Evolutionary conservation across 2,888 invertebrate species (phyloP), one percentile per base, ranked within the genome.

Genomic region (Leptopterna dolabrata): DNA sequence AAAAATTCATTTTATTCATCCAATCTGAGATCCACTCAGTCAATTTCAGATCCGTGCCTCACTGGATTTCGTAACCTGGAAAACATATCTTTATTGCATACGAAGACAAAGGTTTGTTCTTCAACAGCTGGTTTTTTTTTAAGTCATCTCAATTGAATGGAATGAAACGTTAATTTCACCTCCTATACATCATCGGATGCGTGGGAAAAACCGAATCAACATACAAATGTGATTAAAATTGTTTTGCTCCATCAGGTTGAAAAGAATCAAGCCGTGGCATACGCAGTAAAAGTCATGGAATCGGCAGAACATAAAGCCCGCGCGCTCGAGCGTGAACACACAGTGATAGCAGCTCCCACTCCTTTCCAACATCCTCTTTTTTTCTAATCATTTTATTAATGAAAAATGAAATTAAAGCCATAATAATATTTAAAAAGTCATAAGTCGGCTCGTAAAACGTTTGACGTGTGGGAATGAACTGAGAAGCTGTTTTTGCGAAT

Each of bases 231-330:
- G 63, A 63, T 63, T 63, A 63, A 63, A 63, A 63, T 24, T 24
- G 63, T 63, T 63, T 24, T 63, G 63, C 63, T 63, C 63, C 63
- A 24, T 63, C 63, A 63, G 63, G 63, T 63, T 63, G 63, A 63
- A 63, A 63, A 63, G 63, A 63, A 63, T 63, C 63, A 63, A 63
- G 63, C 63, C 63, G 63, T 63, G 63, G 3, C 13, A 63, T 6
- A 24, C 24, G 63, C 24, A 4, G 19, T 63, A 63, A 63, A 51
- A 63, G 19, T 63, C 63, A 13, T 24, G 63, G 24, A 63, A 24
- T 55, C 55, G 55, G 55, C 55, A 7, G 19, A 7, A 19, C 19
- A 55, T 55, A 55, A 55, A 55, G 19, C 55, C 7, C 7, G 55
- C 55, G 55, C 55, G 55, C n/a, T 7, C 55, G n/a, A 55, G n/a